These are phyloP conservation scores for Tetragonisca angustula DNA, from an alignment of 2,888 invertebrate species.

Conservation along the genomic window DNA sequence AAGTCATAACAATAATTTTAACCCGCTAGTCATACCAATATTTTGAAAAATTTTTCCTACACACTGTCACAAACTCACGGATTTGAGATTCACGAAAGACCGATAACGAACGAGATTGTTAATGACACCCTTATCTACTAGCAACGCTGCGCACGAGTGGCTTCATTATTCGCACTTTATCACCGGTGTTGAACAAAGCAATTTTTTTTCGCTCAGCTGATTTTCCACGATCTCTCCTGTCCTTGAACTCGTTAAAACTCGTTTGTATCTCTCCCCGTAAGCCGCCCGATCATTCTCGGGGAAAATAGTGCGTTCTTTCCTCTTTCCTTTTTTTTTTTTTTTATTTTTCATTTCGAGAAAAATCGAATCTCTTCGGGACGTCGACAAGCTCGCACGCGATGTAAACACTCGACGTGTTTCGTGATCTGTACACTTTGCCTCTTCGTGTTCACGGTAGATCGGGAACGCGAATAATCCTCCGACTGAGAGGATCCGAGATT, in stretches of 20 bases:
- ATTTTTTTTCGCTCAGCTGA: constrained; percentile 39
- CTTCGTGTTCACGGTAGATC: constrained; percentile 1
- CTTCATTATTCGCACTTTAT: constrained; percentile 75
- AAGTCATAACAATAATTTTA: too few relatives aligned
- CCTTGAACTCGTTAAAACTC: constrained; percentile 70
- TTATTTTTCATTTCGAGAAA: background rate
- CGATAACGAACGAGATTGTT: constrained; percentile 32
- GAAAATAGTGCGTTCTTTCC: background rate
- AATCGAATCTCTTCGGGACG: constrained; percentile 13
- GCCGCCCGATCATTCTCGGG: background rate
- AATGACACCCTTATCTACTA: constrained; percentile 6
- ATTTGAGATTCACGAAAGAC: background rate
- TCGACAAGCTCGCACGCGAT: constrained; percentile 33
- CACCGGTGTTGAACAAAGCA: constrained; percentile 49
- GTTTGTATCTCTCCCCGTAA: constrained; percentile 60
- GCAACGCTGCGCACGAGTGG: constrained; percentile 46
- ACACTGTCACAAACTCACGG: background rate
- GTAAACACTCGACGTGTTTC: constrained; percentile 40
- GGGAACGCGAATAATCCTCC: constrained; percentile 29
- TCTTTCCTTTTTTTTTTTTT: too few relatives aligned
- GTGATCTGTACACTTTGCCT: constrained; percentile 12
- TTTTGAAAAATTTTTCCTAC: background rate
- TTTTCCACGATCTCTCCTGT: constrained; percentile 30
- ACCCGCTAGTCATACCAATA: too few relatives aligned
- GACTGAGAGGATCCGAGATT: background rate